These are phyloP conservation scores for Conchocele bisecta DNA, from an alignment of 2,888 invertebrate species.

Conservation along the genomic window DNA sequence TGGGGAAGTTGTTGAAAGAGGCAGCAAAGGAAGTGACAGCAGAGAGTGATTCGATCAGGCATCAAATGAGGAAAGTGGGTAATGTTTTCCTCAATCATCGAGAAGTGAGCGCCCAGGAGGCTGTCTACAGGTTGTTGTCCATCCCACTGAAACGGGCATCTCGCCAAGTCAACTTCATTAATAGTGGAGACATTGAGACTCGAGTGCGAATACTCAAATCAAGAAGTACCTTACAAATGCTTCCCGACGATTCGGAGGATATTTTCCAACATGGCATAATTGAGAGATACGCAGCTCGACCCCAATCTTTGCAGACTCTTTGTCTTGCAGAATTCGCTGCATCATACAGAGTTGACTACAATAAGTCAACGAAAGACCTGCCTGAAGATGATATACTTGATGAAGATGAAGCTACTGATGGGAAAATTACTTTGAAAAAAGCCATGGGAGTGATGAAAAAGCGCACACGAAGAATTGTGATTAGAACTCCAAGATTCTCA, in stretches of 20 bases:
- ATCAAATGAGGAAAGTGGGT: constrained; percentile 29
- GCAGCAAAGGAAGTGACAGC: constrained; percentile 4
- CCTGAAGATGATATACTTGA: not conserved
- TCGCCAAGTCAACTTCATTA: not conserved
- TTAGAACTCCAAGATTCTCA: not conserved
- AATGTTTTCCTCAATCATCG: constrained; percentile 30
- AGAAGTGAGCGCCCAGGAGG: constrained; percentile 48
- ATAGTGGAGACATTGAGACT: constrained; percentile 22
- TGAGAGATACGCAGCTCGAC: constrained; percentile 12
- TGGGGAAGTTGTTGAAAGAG: not conserved
- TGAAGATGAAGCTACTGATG: not conserved
- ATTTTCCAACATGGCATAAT: constrained; percentile 6
- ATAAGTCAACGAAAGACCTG: not conserved
- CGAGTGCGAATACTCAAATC: not conserved
- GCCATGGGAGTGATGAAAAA: not conserved
- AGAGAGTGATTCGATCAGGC: not conserved
- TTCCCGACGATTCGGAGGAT: not conserved
- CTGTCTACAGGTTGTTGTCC: constrained; percentile 31
- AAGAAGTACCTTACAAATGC: not conserved
- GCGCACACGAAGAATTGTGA: not conserved
- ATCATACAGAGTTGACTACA: not conserved
- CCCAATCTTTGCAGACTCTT: not conserved
- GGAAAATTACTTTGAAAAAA: not conserved
- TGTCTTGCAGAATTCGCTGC: constrained; percentile 8
- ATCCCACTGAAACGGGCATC: constrained; percentile 11